A percentile compares a stretch with the other conserved stretches of the same genome.
phyloP scores from a whole-genome alignment of 2,888 invertebrate species.

The Blera fallax region DNA sequence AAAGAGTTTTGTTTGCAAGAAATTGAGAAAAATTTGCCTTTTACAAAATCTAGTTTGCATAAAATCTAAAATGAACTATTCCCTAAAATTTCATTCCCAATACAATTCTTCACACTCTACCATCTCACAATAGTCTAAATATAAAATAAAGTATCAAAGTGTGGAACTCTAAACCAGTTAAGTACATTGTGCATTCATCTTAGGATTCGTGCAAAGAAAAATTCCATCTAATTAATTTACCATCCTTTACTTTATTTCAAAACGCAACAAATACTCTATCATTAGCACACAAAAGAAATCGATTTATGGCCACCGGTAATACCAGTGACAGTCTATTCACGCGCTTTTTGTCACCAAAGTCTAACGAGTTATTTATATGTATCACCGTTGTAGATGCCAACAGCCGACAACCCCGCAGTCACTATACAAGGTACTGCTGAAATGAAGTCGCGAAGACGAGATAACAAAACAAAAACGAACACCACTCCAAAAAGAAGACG shows the following conservation, averaged over 20 bases:
- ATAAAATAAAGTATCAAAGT: too few relatives aligned
- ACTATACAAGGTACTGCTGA: neutral
- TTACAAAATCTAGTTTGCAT: too few relatives aligned
- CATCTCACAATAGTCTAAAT: too few relatives aligned
- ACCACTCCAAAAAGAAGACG: conserved; percentile 3
- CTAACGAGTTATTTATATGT: conserved; percentile 26
- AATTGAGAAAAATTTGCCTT: too few relatives aligned
- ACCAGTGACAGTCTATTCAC: conserved; percentile 39
- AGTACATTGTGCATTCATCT: too few relatives aligned
- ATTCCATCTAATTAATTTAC: conserved; percentile 1
- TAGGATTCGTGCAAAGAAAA: neutral
- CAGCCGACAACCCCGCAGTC: neutral
- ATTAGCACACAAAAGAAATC: conserved; percentile 25
- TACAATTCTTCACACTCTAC: too few relatives aligned
- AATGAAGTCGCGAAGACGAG: neutral
- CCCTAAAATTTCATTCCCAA: too few relatives aligned
- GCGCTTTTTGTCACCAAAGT: conserved; percentile 57
- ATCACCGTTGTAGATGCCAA: conserved; percentile 12
- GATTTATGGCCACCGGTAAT: conserved; percentile 7
- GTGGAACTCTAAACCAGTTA: too few relatives aligned
- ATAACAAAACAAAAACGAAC: conserved; percentile 29
- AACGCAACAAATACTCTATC: conserved; percentile 4
- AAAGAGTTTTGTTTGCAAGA: too few relatives aligned
- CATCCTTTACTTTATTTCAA: neutral
- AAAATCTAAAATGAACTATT: too few relatives aligned